Evolutionary conservation across 1,140 invertebrate species (phyloP), one percentile per base, ranked within the genome.

Genomic region (Temnothorax nylanderi): DNA sequence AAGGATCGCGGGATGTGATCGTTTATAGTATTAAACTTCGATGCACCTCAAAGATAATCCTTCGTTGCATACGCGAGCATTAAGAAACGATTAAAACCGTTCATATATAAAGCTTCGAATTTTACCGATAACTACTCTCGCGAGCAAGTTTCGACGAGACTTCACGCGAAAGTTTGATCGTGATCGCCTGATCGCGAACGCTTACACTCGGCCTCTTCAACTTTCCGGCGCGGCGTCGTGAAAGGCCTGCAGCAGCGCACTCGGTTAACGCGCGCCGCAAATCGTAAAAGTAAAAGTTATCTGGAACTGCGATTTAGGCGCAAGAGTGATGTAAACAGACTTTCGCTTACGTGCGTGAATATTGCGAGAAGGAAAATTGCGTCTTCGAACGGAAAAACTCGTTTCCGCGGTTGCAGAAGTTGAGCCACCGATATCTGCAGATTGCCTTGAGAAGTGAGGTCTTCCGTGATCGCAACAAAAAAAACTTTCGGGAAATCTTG

Each of bases 261-360:
- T 86, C 44, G 54, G 64, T 58, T 69, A 89, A 87, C 77, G 65
- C 77, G 65, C 74, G 65, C n/a, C 75, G 64, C 75, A 71, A n/a
- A 87, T 91, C 69, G 88, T 88, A 87, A 88, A 91, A 90, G 85
- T 91, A 91, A 91, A 88, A 88, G 89, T 89, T 87, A 89, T 82
- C 56, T 60, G 21, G 5, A 87, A 87, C 64, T 77, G 37, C 78
- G 54, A 87, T 90, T 89, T 84, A 87, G 47, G 44, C 47, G 58
- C 69, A 69, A 82, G 26, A 26, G 82, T 51, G 58, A 69, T 54
- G 76, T 89, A 90, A 90, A 90, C 89, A 87, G 34, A 21, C 26
- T 60, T n/a, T 81, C 51, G 49, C 44, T 16, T 13, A 21, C 2
- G 10, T 32, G 13, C 21, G 41, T 44, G 51, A 69, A 58, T 32